Conservation (phyloP, 2,797 vertebrate genomes). For the Pangasius sanitwongsei region DNA sequence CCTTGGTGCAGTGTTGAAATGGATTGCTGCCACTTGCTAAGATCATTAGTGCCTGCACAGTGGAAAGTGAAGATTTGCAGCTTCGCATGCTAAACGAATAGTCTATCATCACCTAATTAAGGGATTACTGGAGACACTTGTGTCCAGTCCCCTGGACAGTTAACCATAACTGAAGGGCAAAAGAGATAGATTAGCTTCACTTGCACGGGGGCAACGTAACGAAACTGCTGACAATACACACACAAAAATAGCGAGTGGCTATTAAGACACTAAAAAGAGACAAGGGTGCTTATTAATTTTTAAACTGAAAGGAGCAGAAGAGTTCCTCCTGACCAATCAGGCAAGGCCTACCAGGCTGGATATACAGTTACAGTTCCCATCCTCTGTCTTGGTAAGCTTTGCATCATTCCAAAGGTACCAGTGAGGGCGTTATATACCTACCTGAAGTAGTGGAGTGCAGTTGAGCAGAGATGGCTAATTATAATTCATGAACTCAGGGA, state of each 20-base stretch:
- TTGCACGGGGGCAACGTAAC: constrained; percentile 73
- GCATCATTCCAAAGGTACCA: constrained; percentile 47
- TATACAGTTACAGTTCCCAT: constrained; percentile 10
- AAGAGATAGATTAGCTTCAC: constrained; percentile 77
- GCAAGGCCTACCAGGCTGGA: constrained; percentile 13
- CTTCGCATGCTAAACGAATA: constrained; percentile 81
- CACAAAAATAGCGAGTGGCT: constrained; percentile 51
- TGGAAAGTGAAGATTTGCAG: constrained; percentile 72
- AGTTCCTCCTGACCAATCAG: constrained; percentile 25
- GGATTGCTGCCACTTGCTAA: constrained; percentile 82
- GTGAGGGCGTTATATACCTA: neutral
- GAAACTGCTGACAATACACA: constrained; percentile 72
- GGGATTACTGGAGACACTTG: constrained; percentile 79
- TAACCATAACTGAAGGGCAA: constrained; percentile 82
- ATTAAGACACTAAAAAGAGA: constrained; percentile 60
- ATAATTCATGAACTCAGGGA: constrained; percentile 46
- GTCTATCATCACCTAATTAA: constrained; percentile 83
- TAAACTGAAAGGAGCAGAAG: neutral
- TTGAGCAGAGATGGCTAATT: constrained; percentile 48
- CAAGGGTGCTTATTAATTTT: constrained; percentile 59
- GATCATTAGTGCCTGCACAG: constrained; percentile 77
- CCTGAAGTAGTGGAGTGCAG: constrained; percentile 33
- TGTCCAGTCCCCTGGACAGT: constrained; percentile 78
- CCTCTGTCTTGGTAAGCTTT: constrained; percentile 38
- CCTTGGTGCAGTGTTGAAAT: constrained; percentile 73